A percentile compares a stretch with the other conserved stretches of the same genome.
These are phyloP conservation scores for Motacilla tschutschensis DNA, from an alignment of 2,113 vertebrate species.

Conservation along the genomic window DNA sequence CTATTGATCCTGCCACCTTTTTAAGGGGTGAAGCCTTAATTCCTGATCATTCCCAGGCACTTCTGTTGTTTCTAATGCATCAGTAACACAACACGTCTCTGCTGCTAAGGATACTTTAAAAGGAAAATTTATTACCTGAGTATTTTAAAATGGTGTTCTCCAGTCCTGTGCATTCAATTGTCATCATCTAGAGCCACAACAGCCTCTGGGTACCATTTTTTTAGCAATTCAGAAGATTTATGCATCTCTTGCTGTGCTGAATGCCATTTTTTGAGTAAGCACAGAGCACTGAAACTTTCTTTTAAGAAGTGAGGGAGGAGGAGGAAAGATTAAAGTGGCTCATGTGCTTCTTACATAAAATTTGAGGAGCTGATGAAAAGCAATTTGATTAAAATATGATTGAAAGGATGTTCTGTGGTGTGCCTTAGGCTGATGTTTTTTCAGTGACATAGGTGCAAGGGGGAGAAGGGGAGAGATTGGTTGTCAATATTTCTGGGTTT, in stretches of 20 bases:
- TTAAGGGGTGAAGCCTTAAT: not conserved
- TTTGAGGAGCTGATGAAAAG: slow-evolving; percentile 9
- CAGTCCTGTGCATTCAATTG: slow-evolving; percentile 6
- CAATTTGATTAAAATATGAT: slow-evolving; percentile 27
- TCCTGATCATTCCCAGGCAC: not conserved
- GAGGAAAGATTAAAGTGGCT: slow-evolving; percentile 11
- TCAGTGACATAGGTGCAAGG: not conserved
- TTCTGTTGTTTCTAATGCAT: not conserved
- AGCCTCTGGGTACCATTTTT: slow-evolving; percentile 31
- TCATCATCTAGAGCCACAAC: slow-evolving; percentile 43
- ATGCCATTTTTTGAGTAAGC: slow-evolving; percentile 31
- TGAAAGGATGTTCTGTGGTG: slow-evolving; percentile 17
- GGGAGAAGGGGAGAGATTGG: not conserved
- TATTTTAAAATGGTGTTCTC: slow-evolving; percentile 23
- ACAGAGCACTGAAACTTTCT: slow-evolving; percentile 27
- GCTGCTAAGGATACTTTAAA: slow-evolving; percentile 4
- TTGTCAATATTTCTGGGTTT: not conserved
- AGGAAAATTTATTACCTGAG: slow-evolving; percentile 13
- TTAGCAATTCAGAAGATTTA: slow-evolving; percentile 53
- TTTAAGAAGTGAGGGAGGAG: not conserved
- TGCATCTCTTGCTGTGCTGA: not conserved
- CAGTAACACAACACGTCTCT: not conserved
- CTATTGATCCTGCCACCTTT: not conserved
- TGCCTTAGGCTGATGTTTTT: not conserved
- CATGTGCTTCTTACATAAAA: slow-evolving; percentile 19